Conservation (phyloP, 2,888 invertebrate species). For the Halictus ligatus region DNA sequence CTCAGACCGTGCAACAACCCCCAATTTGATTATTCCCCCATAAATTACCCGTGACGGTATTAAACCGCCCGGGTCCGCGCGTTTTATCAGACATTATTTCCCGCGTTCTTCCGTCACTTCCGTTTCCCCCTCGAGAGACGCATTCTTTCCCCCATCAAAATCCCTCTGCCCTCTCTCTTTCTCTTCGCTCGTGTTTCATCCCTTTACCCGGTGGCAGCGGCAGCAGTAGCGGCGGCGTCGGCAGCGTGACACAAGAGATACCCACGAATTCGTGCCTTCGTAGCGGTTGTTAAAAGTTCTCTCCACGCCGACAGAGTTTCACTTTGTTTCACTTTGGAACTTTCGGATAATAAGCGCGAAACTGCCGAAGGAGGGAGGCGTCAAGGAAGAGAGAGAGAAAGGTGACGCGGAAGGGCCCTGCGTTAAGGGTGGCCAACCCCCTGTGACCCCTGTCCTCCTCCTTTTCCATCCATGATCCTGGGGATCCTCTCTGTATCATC, state of each 20-base stretch:
- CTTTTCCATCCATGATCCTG: background rate
- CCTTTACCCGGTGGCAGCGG: background rate
- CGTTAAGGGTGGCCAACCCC: conserved; percentile 6
- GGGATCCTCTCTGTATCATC: conserved; percentile 46
- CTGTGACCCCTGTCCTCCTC: background rate
- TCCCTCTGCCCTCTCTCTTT: conserved; percentile 24
- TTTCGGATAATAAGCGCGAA: conserved; percentile 69
- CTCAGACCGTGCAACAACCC: background rate
- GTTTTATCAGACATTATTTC: conserved; percentile 30
- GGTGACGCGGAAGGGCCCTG: conserved; percentile 26
- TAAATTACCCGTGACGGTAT: background rate
- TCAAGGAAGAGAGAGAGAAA: background rate
- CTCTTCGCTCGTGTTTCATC: background rate
- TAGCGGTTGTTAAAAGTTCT: conserved; percentile 75
- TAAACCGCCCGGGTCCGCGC: conserved; percentile 23
- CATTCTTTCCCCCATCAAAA: conserved; percentile 22
- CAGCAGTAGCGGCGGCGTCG: background rate
- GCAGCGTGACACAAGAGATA: conserved; percentile 49
- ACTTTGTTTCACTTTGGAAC: conserved; percentile 67
- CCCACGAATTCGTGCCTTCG: conserved; percentile 73
- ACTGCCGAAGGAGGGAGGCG: conserved; percentile 23
- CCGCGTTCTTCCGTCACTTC: conserved; percentile 3
- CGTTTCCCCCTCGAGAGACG: conserved; percentile 9
- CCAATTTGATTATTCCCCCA: background rate
- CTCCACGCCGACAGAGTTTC: conserved; percentile 58